Conservation (phyloP, 2,113 vertebrate genomes). For the Heterotilapia buettikoferi region DNA sequence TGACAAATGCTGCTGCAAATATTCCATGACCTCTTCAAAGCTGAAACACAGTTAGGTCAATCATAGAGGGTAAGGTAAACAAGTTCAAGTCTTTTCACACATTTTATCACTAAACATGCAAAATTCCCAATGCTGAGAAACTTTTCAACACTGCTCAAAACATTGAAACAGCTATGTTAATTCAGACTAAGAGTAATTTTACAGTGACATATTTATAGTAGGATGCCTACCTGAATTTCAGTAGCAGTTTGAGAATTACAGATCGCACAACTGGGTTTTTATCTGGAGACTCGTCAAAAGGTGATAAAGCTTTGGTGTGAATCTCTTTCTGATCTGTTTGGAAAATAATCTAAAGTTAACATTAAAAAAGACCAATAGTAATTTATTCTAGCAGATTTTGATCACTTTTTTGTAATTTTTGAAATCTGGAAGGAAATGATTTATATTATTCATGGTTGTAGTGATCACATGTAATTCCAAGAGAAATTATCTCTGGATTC, state of each 20-base stretch:
- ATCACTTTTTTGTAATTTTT: background rate
- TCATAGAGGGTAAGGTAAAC: background rate
- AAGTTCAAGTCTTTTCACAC: background rate
- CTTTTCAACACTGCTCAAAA: background rate
- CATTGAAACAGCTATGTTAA: background rate
- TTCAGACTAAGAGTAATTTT: background rate
- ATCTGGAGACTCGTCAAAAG: slow-evolving; percentile 79
- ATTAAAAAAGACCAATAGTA: background rate
- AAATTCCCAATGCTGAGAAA: background rate
- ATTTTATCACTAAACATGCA: background rate
- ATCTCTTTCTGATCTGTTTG: slow-evolving; percentile 21
- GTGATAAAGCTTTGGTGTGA: slow-evolving; percentile 78
- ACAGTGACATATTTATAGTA: background rate
- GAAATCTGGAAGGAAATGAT: background rate
- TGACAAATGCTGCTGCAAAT: background rate
- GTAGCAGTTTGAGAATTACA: slow-evolving; percentile 79
- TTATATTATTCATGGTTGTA: background rate
- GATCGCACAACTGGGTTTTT: slow-evolving; percentile 81
- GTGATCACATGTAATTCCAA: background rate
- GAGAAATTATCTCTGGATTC: background rate
- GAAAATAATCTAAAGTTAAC: background rate
- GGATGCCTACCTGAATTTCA: slow-evolving; percentile 81
- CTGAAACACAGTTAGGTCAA: background rate
- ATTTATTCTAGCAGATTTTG: background rate
- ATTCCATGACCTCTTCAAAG: background rate